phyloP scores from a whole-genome alignment of 2,113 vertebrate species.

The Choloepus hoffmanni region DNA sequence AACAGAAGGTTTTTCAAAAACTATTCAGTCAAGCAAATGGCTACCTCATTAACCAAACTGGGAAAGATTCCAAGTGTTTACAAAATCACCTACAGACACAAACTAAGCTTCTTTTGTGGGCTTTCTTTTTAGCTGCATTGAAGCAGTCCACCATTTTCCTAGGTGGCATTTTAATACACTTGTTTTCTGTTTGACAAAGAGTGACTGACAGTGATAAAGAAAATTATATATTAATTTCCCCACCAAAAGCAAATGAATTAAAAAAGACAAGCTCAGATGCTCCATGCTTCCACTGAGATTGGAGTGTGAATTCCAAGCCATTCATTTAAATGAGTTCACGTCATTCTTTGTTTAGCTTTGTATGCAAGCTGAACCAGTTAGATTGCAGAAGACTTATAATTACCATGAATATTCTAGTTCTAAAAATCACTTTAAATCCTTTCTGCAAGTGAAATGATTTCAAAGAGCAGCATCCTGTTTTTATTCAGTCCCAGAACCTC shows the following conservation, averaged over 20 bases:
- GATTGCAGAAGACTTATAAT: constrained; percentile 62
- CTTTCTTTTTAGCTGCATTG: constrained; percentile 6
- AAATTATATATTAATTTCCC: constrained; percentile 59
- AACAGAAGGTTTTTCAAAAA: constrained; percentile 81
- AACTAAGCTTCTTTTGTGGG: neutral
- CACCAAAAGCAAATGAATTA: constrained; percentile 61
- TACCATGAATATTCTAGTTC: constrained; percentile 23
- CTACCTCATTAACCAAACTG: constrained; percentile 78
- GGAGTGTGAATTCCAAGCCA: constrained; percentile 56
- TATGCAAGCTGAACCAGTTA: constrained; percentile 61
- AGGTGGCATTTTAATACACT: constrained; percentile 5
- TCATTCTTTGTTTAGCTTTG: constrained; percentile 57
- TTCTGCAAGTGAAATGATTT: constrained; percentile 47
- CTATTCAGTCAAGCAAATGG: constrained; percentile 75
- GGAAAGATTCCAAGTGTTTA: constrained; percentile 79
- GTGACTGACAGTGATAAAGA: constrained; percentile 60
- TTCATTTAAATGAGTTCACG: constrained; percentile 60
- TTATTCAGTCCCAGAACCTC: neutral
- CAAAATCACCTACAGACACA: constrained; percentile 64
- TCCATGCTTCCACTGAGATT: constrained; percentile 2
- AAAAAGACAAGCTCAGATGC: constrained; percentile 42
- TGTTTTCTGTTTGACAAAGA: constrained; percentile 64
- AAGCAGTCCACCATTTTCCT: constrained; percentile 50
- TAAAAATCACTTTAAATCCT: constrained; percentile 58
- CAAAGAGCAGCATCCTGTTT: constrained; percentile 10